Evolutionary conservation across 2,113 vertebrate genomes (phyloP).

Genomic region (Larimichthys crocea): DNA sequence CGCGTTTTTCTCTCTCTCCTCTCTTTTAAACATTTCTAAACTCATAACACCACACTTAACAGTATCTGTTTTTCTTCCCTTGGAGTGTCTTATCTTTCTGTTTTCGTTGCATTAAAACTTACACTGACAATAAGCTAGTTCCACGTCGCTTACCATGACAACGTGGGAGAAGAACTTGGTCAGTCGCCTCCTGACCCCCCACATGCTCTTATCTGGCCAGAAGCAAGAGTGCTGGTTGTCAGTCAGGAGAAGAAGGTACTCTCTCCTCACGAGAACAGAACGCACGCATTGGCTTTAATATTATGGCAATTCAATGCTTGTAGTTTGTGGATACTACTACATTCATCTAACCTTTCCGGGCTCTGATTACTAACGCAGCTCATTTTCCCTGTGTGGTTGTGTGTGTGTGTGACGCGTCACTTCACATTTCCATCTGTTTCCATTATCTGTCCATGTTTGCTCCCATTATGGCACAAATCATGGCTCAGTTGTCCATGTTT

Average conservation of each 20-base stretch:
- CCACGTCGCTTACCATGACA: conserved; percentile 89
- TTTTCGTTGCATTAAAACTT: conserved; percentile 51
- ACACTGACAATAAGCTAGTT: conserved; percentile 80
- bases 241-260: conserved; percentile 93
- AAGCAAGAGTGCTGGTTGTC: conserved; percentile 93
- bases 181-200: conserved; percentile 92
- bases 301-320: background rate
- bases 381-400: conserved; percentile 77
- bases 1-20: background rate
- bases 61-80: conserved; percentile 37
- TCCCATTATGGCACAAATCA: conserved; percentile 32
- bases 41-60: conserved; percentile 17
- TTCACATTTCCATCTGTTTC: conserved; percentile 46
- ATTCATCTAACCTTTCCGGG: background rate
- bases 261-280: background rate
- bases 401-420: conserved; percentile 67
- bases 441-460: conserved; percentile 23
- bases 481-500: conserved; percentile 94
- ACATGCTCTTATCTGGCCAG: conserved; percentile 95
- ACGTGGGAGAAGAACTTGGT: conserved; percentile 95
- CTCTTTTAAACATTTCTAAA: conserved; percentile 29
- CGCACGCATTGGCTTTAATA: conserved; percentile 12
- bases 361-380: conserved; percentile 55
- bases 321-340: background rate
- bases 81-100: conserved; percentile 46